These are phyloP conservation scores for Apteryx owenii DNA, from an alignment of 2,113 vertebrate species.

Conservation along the genomic window DNA sequence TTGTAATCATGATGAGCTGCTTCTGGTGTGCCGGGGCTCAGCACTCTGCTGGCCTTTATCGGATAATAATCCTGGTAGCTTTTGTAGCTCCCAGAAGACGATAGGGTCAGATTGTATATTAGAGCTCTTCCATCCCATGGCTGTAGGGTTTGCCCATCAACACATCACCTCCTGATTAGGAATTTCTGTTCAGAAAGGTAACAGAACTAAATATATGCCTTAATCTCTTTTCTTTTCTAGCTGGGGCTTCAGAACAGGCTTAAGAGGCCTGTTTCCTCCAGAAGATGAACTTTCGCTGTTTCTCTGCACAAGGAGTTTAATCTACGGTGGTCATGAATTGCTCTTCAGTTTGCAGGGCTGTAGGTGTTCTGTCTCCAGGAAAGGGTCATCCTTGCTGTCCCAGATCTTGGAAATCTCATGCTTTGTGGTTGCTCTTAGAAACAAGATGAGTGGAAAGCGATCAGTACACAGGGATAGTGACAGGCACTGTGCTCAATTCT, in stretches of 20 bases:
- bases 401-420: background rate
- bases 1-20: background rate
- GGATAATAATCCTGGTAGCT: background rate
- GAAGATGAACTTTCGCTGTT: background rate
- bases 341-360: background rate
- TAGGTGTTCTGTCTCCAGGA: background rate
- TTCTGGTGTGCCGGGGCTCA: background rate
- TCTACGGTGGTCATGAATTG: background rate
- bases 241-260: background rate
- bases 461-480: background rate
- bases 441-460: background rate
- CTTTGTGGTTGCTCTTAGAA: background rate
- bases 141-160: background rate
- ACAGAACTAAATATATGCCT: background rate
- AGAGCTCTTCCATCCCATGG: background rate
- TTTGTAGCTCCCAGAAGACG: background rate
- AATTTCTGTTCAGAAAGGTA: background rate
- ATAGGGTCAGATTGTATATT: background rate
- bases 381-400: background rate
- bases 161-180: background rate
- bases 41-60: background rate
- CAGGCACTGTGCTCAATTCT: background rate
- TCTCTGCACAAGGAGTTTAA: background rate
- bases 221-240: background rate
- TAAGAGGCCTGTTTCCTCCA: background rate